Evolutionary conservation across 2,113 vertebrate species (phyloP).

Genomic region (Phaetusa simplex): DNA sequence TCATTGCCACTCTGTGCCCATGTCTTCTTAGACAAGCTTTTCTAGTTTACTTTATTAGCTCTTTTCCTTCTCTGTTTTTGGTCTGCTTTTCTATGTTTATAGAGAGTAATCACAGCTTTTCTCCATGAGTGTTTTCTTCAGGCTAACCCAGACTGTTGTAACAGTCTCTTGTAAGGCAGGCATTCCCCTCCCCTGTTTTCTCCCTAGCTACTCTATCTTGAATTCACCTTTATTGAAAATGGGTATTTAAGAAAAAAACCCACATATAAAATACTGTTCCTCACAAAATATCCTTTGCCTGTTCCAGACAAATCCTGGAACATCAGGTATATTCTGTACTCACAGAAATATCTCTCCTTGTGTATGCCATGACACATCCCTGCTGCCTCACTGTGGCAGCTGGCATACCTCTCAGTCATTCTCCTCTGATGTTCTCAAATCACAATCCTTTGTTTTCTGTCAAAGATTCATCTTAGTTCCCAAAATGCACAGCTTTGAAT

Average conservation of each 20-base stretch:
- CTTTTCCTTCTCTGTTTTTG: not conserved
- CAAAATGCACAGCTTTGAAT: not conserved
- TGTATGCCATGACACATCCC: not conserved
- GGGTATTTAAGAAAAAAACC: not conserved
- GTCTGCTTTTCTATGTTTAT: not conserved
- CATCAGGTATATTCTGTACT: not conserved
- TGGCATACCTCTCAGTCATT: not conserved
- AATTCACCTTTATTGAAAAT: not conserved
- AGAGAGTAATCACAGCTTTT: not conserved
- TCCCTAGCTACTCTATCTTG: not conserved
- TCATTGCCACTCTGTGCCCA: not conserved
- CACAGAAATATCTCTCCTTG: not conserved
- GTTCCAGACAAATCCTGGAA: not conserved
- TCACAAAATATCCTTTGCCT: not conserved
- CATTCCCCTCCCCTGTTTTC: not conserved
- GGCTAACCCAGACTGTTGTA: not conserved
- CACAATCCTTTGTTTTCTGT: not conserved
- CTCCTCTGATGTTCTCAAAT: not conserved
- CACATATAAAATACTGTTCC: not conserved
- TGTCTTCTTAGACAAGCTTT: not conserved
- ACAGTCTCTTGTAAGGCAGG: not conserved
- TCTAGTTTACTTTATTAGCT: not conserved
- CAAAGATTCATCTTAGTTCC: not conserved
- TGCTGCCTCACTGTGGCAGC: not conserved
- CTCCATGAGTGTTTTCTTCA: not conserved